Percentiles rank a stretch among this genome's conserved stretches.
Evolutionary conservation across 2,888 invertebrate species (phyloP).

Genomic region (Leucoma salicis): DNA sequence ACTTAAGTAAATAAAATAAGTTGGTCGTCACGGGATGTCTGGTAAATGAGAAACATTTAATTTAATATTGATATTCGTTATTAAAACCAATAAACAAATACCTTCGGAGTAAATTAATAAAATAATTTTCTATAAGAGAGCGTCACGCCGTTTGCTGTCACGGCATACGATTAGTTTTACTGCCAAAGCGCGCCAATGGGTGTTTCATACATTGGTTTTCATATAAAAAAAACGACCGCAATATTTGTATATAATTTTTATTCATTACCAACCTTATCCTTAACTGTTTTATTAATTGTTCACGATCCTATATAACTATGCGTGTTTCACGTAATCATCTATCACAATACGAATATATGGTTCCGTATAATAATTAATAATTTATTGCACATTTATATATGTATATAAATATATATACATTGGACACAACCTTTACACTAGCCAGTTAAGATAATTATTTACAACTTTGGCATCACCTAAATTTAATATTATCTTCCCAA

Average conservation of each 20-base stretch:
- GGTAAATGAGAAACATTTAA: no score
- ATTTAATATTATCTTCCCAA: conserved; percentile 14
- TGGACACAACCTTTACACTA: conserved; percentile 58
- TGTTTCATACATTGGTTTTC: no score
- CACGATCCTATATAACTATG: conserved; percentile 31
- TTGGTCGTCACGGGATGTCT: no score
- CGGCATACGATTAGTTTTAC: no score
- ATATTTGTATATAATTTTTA: conserved; percentile 34
- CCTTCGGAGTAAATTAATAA: no score
- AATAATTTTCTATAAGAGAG: no score
- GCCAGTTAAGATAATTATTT: conserved; percentile 42
- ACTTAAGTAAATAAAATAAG: no score
- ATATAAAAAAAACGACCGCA: conserved; percentile 14
- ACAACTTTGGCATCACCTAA: conserved; percentile 79
- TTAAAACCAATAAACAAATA: no score
- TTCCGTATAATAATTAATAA: conserved; percentile 21
- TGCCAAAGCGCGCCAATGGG: no score
- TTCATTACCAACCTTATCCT: conserved; percentile 44
- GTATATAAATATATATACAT: conserved; percentile 18
- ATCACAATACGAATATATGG: conserved; percentile 48
- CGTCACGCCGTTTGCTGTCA: no score
- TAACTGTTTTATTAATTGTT: conserved; percentile 11
- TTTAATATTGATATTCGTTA: no score
- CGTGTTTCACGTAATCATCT: conserved; percentile 31
- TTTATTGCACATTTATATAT: conserved; percentile 37